Evolutionary conservation across 2,888 invertebrate genomes (phyloP).

Genomic region (Coelinius sp.): DNA sequence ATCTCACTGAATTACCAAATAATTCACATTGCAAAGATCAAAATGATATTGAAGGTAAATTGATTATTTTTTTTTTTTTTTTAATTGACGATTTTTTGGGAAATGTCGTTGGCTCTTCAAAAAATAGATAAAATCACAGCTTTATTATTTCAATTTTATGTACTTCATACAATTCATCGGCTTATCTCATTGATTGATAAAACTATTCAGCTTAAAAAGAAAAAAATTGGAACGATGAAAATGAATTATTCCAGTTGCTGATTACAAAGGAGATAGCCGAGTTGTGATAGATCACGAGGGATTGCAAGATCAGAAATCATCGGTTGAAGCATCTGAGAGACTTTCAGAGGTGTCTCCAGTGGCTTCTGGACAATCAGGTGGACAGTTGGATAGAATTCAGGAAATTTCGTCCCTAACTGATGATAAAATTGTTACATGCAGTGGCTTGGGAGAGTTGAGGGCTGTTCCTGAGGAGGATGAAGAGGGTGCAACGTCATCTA

Average conservation of each 20-base stretch:
- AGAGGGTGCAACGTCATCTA: slow-evolving; percentile 76
- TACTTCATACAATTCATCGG: not conserved
- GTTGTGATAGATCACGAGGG: slow-evolving; percentile 36
- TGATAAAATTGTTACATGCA: slow-evolving; percentile 52
- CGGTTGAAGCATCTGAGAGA: slow-evolving; percentile 41
- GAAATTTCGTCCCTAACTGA: slow-evolving; percentile 70
- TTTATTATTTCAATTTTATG: not conserved
- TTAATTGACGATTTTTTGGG: not conserved
- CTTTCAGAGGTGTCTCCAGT: slow-evolving; percentile 49
- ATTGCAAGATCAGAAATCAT: slow-evolving; percentile 29
- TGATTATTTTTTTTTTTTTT: not conserved
- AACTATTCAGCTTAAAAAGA: not conserved
- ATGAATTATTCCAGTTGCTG: slow-evolving; percentile 49
- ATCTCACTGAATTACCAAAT: slow-evolving; percentile 66
- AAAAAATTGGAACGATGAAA: not conserved
- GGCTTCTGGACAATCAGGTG: slow-evolving; percentile 25
- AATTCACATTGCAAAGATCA: slow-evolving; percentile 49
- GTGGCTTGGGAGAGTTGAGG: slow-evolving; percentile 66
- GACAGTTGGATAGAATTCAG: slow-evolving; percentile 62
- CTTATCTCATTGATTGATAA: not conserved
- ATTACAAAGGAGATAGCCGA: slow-evolving; percentile 50
- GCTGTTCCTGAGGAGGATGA: slow-evolving; percentile 79
- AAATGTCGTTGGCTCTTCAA: too few relatives aligned
- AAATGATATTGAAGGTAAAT: slow-evolving; percentile 50
- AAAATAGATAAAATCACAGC: not conserved